Evolutionary conservation across 2,797 vertebrate species (phyloP).

Genomic region (Pempheris klunzingeri): DNA sequence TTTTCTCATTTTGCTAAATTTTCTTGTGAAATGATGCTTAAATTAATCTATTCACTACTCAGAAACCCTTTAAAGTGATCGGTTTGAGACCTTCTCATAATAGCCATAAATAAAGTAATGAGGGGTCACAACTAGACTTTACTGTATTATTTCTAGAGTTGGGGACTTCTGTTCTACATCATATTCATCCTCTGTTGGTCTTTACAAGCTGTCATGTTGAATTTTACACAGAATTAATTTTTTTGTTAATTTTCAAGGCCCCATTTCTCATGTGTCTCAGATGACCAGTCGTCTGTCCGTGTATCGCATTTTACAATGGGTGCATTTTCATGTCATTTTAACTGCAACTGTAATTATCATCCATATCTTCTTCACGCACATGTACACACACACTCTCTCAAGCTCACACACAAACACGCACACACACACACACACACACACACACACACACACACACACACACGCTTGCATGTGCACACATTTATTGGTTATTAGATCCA

Average conservation of each 20-base stretch:
- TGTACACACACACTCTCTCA: not conserved
- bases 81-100: no score
- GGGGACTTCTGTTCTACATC: not conserved
- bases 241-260: not conserved
- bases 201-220: not conserved
- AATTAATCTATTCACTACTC: not conserved
- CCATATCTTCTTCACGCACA: not conserved
- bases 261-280: not conserved
- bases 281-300: not conserved
- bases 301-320: not conserved
- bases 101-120: no score
- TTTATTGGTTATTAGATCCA: slow-evolving; percentile 50
- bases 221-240: not conserved
- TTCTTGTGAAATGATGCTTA: not conserved
- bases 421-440: not conserved
- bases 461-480: not conserved
- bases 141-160: not conserved
- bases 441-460: not conserved
- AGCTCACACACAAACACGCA: no score
- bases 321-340: not conserved
- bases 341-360: not conserved
- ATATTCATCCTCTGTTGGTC: not conserved
- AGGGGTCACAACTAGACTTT: not conserved
- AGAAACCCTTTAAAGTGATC: not conserved
- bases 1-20: not conserved